A percentile compares a stretch with the other conserved stretches of the same genome.
These are phyloP conservation scores for Euthynnus affinis DNA, from an alignment of 2,797 vertebrate species.

Conservation along the genomic window DNA sequence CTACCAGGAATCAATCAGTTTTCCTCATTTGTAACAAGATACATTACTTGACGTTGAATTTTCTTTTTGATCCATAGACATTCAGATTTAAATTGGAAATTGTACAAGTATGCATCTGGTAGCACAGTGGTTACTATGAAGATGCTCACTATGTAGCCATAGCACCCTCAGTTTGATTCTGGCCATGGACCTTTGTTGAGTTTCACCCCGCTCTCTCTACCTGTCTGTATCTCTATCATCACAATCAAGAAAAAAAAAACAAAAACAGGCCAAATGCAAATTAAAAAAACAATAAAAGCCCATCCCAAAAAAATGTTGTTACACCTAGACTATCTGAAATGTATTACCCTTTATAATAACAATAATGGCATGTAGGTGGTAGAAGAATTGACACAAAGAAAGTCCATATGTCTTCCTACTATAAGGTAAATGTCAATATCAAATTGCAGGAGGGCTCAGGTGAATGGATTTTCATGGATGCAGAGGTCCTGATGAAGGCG, in stretches of 20 bases:
- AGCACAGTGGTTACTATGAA: neutral
- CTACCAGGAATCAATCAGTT: too few species aligned
- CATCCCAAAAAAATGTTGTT: neutral
- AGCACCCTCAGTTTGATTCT: too few species aligned
- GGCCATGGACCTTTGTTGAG: too few species aligned
- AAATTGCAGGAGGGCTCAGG: constrained; percentile 94
- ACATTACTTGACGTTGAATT: neutral
- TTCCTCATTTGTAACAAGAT: neutral
- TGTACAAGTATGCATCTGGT: neutral
- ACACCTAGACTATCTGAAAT: neutral
- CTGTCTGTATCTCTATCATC: too few species aligned
- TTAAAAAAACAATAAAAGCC: too few species aligned
- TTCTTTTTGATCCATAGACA: neutral
- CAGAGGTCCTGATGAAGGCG: constrained; percentile 96
- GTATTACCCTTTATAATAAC: neutral
- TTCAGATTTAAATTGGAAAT: neutral
- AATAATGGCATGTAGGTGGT: neutral
- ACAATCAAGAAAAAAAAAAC: too few species aligned
- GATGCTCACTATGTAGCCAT: too few species aligned
- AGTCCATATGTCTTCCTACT: neutral
- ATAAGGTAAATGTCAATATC: neutral
- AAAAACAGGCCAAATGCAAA: too few species aligned
- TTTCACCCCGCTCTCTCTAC: too few species aligned
- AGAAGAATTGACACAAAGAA: neutral
- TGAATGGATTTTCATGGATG: constrained; percentile 93